Percentiles rank a stretch among this genome's conserved stretches.
Evolutionary conservation across 2,797 vertebrate species (phyloP).

Genomic region (Triplophysa yarkandensis): DNA sequence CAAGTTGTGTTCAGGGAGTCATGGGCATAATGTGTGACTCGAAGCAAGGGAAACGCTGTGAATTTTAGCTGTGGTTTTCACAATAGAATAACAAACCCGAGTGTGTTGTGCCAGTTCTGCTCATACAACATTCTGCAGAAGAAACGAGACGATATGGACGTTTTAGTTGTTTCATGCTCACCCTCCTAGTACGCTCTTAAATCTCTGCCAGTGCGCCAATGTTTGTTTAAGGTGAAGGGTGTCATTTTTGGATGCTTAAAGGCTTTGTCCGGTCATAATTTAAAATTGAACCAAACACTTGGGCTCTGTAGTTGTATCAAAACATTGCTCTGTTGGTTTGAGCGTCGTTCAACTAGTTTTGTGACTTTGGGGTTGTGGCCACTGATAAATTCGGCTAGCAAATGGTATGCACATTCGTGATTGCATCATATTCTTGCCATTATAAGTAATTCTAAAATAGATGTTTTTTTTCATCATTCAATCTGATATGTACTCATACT

Average conservation of each 20-base stretch:
- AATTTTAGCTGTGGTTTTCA: constrained; percentile 31
- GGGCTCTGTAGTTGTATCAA: no score
- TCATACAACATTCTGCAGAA: constrained; percentile 3
- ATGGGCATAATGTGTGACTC: constrained; percentile 30
- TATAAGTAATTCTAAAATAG: no score
- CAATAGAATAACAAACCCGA: constrained; percentile 21
- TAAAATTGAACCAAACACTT: no score
- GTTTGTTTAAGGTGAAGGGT: not conserved
- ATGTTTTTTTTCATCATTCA: no score
- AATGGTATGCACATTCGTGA: no score
- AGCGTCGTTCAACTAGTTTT: no score
- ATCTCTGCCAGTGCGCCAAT: not conserved
- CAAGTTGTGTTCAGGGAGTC: constrained; percentile 12
- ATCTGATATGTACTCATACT: not conserved
- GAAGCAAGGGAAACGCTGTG: constrained; percentile 27
- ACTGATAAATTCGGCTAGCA: no score
- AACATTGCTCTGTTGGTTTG: no score
- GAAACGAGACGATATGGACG: constrained; percentile 16
- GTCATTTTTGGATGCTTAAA: not conserved
- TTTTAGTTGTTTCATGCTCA: constrained; percentile 19
- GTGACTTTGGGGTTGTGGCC: no score
- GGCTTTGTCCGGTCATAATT: not conserved
- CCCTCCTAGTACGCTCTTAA: constrained; percentile 7
- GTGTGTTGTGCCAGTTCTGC: constrained; percentile 27
- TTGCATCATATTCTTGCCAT: no score